phyloP scores from a whole-genome alignment of 1,140 invertebrate genomes.

The Penaeus vannamei region DNA sequence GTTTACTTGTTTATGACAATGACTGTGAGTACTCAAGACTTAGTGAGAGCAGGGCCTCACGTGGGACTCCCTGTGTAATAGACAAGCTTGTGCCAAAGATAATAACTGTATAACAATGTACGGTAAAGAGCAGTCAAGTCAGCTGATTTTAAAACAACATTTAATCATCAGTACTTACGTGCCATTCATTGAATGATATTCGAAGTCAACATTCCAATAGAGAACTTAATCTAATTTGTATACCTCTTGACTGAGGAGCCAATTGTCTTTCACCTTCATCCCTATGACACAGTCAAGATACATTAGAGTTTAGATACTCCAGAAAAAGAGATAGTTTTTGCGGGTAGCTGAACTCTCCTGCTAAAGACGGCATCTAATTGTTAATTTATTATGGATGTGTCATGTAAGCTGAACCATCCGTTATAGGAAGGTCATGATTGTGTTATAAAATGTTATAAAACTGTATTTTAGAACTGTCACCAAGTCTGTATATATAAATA shows the following conservation, averaged over 20 bases:
- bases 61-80: constrained; percentile 46
- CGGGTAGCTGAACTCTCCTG: too few species aligned
- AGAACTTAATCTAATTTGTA: too few species aligned
- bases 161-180: background rate
- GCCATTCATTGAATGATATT: too few species aligned
- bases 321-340: too few species aligned
- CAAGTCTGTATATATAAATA: constrained; percentile 49
- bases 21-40: constrained; percentile 9
- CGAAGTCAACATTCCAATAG: too few species aligned
- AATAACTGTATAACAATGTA: constrained; percentile 32
- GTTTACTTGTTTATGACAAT: background rate
- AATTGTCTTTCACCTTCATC: too few species aligned
- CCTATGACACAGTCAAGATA: too few species aligned
- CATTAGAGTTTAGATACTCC: too few species aligned
- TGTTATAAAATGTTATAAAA: constrained; percentile 38
- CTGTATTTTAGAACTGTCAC: constrained; percentile 55
- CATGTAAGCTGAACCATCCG: background rate
- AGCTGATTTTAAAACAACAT: background rate
- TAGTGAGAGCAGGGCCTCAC: constrained; percentile 20
- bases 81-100: constrained; percentile 55
- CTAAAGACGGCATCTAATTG: background rate
- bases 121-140: constrained; percentile 14
- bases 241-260: too few species aligned
- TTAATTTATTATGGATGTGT: background rate
- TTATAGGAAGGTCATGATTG: constrained; percentile 29